These are phyloP conservation scores for Julus scandinavius DNA, from an alignment of 2,888 invertebrate genomes.

Conservation along the genomic window DNA sequence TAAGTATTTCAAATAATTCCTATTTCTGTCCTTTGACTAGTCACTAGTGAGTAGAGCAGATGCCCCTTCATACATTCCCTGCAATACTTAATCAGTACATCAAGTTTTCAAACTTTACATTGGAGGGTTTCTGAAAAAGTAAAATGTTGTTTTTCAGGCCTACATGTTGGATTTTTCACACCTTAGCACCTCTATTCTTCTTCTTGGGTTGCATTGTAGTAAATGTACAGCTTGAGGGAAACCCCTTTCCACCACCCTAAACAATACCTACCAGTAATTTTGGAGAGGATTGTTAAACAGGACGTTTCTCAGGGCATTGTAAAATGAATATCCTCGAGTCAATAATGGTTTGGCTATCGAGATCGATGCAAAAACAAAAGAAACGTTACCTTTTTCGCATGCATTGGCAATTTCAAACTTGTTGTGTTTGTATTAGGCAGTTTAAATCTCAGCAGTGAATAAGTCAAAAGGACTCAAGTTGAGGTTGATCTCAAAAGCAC, in stretches of 20 bases:
- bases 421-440: background rate
- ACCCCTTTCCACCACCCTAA: background rate
- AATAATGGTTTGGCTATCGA: constrained; percentile 16
- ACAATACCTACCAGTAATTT: background rate
- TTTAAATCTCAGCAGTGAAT: background rate
- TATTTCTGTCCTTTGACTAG: too few species aligned
- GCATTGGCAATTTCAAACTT: background rate
- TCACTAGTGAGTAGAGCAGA: too few species aligned
- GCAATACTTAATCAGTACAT: too few species aligned
- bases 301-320: constrained; percentile 26
- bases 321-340: background rate
- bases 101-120: too few species aligned
- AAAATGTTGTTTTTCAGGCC: constrained; percentile 22
- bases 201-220: background rate
- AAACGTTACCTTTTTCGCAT: constrained; percentile 33
- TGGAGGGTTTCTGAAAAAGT: background rate
- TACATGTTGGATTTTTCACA: background rate
- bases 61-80: too few species aligned
- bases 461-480: constrained; percentile 1
- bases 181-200: constrained; percentile 12
- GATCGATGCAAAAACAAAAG: constrained; percentile 20
- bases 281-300: background rate
- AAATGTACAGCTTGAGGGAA: background rate
- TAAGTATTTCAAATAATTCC: too few species aligned
- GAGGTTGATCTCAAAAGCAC: background rate